phyloP scores from a whole-genome alignment of 2,888 invertebrate genomes.

The Cheilosia impressa region DNA sequence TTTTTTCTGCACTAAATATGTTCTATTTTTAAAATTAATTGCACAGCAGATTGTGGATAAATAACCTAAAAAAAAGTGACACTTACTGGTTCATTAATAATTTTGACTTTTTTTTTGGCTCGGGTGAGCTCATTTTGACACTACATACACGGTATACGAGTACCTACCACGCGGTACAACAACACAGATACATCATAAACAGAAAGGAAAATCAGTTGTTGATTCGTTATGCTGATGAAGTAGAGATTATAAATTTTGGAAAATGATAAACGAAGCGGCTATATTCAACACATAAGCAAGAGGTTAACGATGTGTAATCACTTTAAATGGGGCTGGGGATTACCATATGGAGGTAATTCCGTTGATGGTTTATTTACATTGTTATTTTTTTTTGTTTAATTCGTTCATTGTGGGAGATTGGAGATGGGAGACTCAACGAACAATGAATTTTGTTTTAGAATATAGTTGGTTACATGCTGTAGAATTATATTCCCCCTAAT shows the following conservation, averaged over 20 bases:
- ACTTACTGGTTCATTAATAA: conserved; percentile 2
- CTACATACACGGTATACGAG: not conserved
- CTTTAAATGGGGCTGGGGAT: conserved; percentile 3
- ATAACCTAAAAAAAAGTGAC: not conserved
- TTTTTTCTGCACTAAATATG: conserved; percentile 7
- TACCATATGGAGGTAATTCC: conserved; percentile 6
- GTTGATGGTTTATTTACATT: not conserved
- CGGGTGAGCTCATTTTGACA: conserved; percentile 2
- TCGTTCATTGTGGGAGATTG: not conserved
- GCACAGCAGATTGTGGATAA: conserved; percentile 3
- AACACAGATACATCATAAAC: not conserved
- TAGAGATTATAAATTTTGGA: conserved; percentile 9
- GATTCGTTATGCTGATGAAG: conserved; percentile 17
- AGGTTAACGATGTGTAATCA: conserved; percentile 34
- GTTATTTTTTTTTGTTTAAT: not conserved
- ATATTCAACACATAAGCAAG: not conserved
- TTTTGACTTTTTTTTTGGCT: not conserved
- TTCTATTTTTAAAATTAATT: conserved; percentile 15
- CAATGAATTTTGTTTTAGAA: not conserved
- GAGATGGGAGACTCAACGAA: not conserved
- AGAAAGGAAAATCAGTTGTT: conserved; percentile 13
- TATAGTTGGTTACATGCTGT: not conserved
- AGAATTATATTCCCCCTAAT: too few relatives aligned
- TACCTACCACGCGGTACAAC: not conserved
- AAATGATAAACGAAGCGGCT: conserved; percentile 10